These are phyloP conservation scores for Bambusicola thoracicus DNA, from an alignment of 2,113 vertebrate species.

Conservation along the genomic window DNA sequence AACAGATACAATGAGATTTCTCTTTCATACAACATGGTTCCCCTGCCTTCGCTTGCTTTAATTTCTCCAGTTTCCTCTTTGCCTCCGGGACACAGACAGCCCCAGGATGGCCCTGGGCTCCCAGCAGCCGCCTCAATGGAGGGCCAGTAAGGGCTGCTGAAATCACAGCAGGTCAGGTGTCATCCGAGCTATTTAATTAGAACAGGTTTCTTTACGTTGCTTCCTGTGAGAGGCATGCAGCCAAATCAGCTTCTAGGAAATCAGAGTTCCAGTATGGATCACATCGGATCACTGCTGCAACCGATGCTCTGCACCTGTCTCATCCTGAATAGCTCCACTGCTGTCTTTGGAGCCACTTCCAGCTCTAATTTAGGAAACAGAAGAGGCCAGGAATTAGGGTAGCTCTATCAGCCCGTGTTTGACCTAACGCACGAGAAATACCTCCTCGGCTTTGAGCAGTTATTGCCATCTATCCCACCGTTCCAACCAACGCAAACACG, in stretches of 20 bases:
- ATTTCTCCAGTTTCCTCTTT: not conserved
- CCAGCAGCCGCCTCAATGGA: not conserved
- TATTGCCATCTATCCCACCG: slow-evolving; percentile 46
- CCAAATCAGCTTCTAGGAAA: not conserved
- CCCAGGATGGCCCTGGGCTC: slow-evolving; percentile 65
- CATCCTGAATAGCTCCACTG: not conserved
- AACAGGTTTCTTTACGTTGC: not conserved
- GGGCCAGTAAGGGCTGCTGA: not conserved
- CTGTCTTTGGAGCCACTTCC: not conserved
- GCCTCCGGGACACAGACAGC: not conserved
- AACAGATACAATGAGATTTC: not conserved
- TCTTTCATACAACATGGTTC: not conserved
- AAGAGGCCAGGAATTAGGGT: not conserved
- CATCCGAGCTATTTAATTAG: not conserved
- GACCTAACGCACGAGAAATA: slow-evolving; percentile 52
- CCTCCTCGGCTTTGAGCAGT: slow-evolving; percentile 45
- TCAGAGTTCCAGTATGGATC: not conserved
- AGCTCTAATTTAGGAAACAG: not conserved
- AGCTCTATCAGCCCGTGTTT: slow-evolving; percentile 26
- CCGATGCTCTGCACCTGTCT: not conserved
- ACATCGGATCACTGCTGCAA: not conserved
- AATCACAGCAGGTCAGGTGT: not conserved
- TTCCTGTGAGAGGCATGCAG: not conserved
- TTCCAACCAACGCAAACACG: slow-evolving; percentile 11
- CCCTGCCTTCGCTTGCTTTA: not conserved